Percentiles rank a stretch among this genome's conserved stretches.
These are phyloP conservation scores for Cyclophora albipunctata DNA, from an alignment of 2,888 invertebrate species.

Conservation along the genomic window DNA sequence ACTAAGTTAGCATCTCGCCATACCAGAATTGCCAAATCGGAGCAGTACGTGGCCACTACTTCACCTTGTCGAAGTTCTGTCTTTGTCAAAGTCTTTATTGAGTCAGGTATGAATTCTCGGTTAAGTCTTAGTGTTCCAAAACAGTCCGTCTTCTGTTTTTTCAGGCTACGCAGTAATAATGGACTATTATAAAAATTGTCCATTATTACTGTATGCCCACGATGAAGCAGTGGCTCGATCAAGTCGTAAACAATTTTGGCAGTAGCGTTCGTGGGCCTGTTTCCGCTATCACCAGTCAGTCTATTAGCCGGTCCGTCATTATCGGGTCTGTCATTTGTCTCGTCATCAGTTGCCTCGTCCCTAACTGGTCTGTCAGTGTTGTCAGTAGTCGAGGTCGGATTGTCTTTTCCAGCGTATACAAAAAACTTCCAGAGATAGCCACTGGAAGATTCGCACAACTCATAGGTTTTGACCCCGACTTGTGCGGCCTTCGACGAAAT, in stretches of 20 bases:
- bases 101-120: constrained; percentile 16
- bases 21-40: constrained; percentile 41
- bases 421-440: not conserved
- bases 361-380: not conserved
- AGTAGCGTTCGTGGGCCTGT: constrained; percentile 3
- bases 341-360: not conserved
- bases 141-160: constrained; percentile 8
- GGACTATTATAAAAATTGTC: not conserved
- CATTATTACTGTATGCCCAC: constrained; percentile 6
- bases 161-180: not conserved
- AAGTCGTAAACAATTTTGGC: constrained; percentile 5
- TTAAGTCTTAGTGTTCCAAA: constrained; percentile 14
- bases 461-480: not conserved
- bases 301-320: not conserved
- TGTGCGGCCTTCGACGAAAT: constrained; percentile 2
- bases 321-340: not conserved
- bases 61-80: constrained; percentile 13
- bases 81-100: constrained; percentile 10
- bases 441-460: constrained; percentile 3
- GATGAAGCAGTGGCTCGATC: constrained; percentile 5
- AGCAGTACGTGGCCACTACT: constrained; percentile 9
- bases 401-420: not conserved
- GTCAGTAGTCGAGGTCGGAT: not conserved
- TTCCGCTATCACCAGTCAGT: not conserved
- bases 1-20: constrained; percentile 28